Percentiles rank a stretch among this genome's conserved stretches.
Evolutionary conservation across 2,888 invertebrate genomes (phyloP).

Genomic region (Thumatha senex): DNA sequence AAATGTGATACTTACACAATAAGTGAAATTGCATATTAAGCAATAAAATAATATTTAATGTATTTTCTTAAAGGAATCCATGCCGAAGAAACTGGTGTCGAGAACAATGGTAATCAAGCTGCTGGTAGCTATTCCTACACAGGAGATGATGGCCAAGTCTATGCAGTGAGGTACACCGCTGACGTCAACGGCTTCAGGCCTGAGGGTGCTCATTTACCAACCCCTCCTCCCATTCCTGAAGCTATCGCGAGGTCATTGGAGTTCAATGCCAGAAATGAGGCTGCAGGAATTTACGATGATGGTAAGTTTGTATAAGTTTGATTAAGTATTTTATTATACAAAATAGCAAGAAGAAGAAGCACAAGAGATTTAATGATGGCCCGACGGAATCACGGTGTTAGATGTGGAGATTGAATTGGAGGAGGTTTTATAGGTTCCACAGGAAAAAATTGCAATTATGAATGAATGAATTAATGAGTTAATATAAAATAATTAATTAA

Average conservation of each 20-base stretch:
- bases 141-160: conserved; percentile 83
- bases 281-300: conserved; percentile 80
- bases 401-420: too few species aligned
- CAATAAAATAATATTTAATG: too few species aligned
- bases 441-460: too few species aligned
- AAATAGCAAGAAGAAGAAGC: too few species aligned
- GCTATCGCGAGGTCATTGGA: conserved; percentile 79
- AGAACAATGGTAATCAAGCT: conserved; percentile 76
- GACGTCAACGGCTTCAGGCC: conserved; percentile 78
- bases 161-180: conserved; percentile 76
- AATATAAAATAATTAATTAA: too few species aligned
- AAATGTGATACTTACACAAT: too few species aligned
- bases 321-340: too few species aligned
- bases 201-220: conserved; percentile 82
- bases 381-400: too few species aligned
- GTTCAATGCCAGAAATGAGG: conserved; percentile 80
- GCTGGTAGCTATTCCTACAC: conserved; percentile 84
- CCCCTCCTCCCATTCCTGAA: conserved; percentile 83
- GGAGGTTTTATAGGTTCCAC: too few species aligned
- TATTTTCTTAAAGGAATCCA: conserved; percentile 59
- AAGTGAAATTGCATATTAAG: too few species aligned
- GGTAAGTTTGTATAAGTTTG: conserved; percentile 47
- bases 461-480: too few species aligned
- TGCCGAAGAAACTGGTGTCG: conserved; percentile 68
- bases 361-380: too few species aligned